Percentiles rank a stretch among this genome's conserved stretches.
phyloP scores from a whole-genome alignment of 2,797 vertebrate species.

The Danio jaintianensis region DNA sequence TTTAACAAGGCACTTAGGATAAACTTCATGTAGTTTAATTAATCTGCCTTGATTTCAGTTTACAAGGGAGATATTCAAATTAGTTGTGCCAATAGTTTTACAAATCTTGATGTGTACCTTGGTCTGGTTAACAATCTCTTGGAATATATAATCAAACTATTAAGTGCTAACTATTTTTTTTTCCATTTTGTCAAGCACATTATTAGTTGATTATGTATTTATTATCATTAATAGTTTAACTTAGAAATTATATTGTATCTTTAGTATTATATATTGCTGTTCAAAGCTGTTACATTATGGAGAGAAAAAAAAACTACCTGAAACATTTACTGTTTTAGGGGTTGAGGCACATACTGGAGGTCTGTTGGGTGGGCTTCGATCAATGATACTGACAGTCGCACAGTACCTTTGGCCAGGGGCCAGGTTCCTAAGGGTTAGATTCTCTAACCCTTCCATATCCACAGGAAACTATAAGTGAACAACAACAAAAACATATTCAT shows the following conservation, averaged over 20 bases:
- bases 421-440: neutral
- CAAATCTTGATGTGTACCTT: neutral
- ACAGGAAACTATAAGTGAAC: neutral
- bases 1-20: no score
- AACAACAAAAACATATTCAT: neutral
- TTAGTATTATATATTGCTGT: neutral
- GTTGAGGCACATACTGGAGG: neutral
- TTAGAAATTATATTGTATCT: neutral
- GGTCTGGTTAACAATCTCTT: neutral
- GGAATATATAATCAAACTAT: neutral
- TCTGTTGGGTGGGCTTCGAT: neutral
- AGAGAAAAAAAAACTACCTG: slow-evolving; percentile 29
- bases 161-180: no score
- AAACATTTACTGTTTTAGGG: neutral
- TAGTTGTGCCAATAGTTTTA: no score
- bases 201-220: neutral
- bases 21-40: no score
- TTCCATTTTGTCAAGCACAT: neutral
- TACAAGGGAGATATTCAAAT: no score
- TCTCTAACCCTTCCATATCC: neutral
- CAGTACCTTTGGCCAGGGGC: slow-evolving; percentile 38
- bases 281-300: neutral
- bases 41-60: no score
- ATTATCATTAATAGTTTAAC: neutral
- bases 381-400: neutral